Evolutionary conservation across 2,113 vertebrate genomes (phyloP).

Genomic region (Apistogramma diplotaenia): DNA sequence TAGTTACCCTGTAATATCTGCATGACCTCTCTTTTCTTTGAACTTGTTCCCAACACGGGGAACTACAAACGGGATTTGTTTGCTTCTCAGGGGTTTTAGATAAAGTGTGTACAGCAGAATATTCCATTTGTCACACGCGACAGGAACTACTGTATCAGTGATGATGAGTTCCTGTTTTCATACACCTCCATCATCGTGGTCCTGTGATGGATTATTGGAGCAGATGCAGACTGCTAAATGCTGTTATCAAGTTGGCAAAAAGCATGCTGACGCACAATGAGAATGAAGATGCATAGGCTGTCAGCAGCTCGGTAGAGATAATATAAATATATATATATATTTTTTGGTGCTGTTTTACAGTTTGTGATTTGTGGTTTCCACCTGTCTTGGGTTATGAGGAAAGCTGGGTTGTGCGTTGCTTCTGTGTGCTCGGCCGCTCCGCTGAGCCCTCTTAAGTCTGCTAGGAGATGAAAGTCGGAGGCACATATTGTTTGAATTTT

Average conservation of each 20-base stretch:
- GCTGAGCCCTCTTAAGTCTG: neutral
- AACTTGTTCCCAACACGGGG: neutral
- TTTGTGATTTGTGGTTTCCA: slow-evolving; percentile 65
- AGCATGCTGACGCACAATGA: slow-evolving; percentile 14
- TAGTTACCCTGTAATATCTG: neutral
- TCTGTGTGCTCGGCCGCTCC: slow-evolving; percentile 5
- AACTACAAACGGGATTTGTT: neutral
- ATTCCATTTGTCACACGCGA: slow-evolving; percentile 13
- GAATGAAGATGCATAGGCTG: slow-evolving; percentile 62
- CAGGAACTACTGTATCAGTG: slow-evolving; percentile 23
- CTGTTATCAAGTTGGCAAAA: slow-evolving; percentile 36
- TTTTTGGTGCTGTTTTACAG: slow-evolving; percentile 47
- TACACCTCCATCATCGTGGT: slow-evolving; percentile 19
- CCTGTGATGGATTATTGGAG: slow-evolving; percentile 53
- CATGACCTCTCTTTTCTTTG: neutral
- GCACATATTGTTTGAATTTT: slow-evolving; percentile 61
- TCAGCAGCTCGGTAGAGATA: slow-evolving; percentile 53
- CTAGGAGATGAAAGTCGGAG: slow-evolving; percentile 11
- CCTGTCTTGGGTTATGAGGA: slow-evolving; percentile 51
- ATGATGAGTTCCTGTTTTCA: slow-evolving; percentile 44
- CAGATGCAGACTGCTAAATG: slow-evolving; percentile 42
- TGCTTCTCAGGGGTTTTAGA: slow-evolving; percentile 15
- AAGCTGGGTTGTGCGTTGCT: slow-evolving; percentile 22
- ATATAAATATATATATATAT: slow-evolving; percentile 60
- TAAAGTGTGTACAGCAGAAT: slow-evolving; percentile 21